Evolutionary conservation across 1,140 invertebrate genomes (phyloP), one percentile per base, ranked within the genome.

Genomic region (Drosophila kohkoa): DNA sequence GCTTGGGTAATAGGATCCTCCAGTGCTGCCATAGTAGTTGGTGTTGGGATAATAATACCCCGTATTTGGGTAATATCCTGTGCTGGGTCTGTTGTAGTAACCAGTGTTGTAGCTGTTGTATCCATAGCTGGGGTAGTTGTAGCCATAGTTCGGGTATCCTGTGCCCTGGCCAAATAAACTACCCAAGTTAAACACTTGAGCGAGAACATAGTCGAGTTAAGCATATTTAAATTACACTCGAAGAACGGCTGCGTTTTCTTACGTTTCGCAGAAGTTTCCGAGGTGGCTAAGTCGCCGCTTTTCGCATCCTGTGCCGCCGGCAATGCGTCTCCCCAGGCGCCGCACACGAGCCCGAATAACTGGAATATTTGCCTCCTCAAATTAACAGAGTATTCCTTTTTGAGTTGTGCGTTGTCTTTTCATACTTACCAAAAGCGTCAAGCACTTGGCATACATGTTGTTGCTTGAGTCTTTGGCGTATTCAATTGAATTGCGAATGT

Each of bases 231-330:
- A 38, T n/a, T 2, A 38, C 30, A 13, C n/a, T 25, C 20, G 3
- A 25, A 25, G 20, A 25, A 25, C 20, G 20, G 20, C 0, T 25
- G 20, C 20, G 20, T 25, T 25, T 25, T 30, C 81, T 89, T 59
- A 89, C 85, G 72, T 45, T 89, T 89, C 46, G 86, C 85, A n/a
- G 86, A 90, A 15, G 85, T 89, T 52, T 81, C 86, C 5, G 85
- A 81, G 4, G 85, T 89, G 51, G 78, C 69, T 59, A 90, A 62
- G 43, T 89, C 85, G 28, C 51, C 52, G 10, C 51, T 67, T 45
- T 71, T 83, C 15, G 70, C 48, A 43, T 63, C 49, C 63, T 80
- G 62, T 15, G 45, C 48, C 13, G 41, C 60, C 1, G 68, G 71
- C 6, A 58, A 5, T 3, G 49, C 57, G n/a, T 48, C 74, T 46